A percentile compares a stretch with the other conserved stretches of the same genome.
Evolutionary conservation across 2,888 invertebrate species (phyloP).

Genomic region (Hymenopus coronatus): DNA sequence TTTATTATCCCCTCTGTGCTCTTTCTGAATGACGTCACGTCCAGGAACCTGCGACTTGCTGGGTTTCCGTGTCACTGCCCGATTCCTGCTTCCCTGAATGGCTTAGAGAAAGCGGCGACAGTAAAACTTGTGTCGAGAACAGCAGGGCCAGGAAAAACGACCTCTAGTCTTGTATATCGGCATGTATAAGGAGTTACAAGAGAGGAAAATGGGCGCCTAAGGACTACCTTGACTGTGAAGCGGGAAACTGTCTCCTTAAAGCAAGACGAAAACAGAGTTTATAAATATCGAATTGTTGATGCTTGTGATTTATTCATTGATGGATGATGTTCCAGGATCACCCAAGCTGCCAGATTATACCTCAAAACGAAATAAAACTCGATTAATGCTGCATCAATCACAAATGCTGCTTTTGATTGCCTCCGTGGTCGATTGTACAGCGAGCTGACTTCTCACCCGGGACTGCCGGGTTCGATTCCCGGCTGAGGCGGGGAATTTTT

Average conservation of each 20-base stretch:
- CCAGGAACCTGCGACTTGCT: neutral
- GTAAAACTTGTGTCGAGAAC: constrained; percentile 1
- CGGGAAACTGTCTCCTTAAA: neutral
- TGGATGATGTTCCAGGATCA: neutral
- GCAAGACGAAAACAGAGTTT: neutral
- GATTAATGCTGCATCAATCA: too few species aligned
- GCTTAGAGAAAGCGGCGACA: neutral
- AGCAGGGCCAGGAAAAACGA: neutral
- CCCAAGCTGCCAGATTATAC: too few species aligned
- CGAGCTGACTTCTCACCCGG: too few species aligned
- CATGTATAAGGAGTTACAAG: neutral
- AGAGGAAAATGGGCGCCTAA: neutral
- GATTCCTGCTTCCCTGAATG: constrained; percentile 14
- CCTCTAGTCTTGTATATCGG: neutral
- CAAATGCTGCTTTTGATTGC: too few species aligned
- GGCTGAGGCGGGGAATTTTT: too few species aligned
- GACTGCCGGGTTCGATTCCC: too few species aligned
- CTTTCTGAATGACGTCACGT: constrained; percentile 9
- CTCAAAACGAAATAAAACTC: too few species aligned
- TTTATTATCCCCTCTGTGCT: constrained; percentile 3
- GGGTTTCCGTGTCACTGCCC: constrained; percentile 21
- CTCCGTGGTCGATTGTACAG: too few species aligned
- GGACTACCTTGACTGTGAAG: neutral
- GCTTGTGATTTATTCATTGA: neutral
- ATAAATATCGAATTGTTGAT: neutral